These are phyloP conservation scores for Agrochola litura DNA, from an alignment of 2,888 invertebrate genomes.

Conservation along the genomic window DNA sequence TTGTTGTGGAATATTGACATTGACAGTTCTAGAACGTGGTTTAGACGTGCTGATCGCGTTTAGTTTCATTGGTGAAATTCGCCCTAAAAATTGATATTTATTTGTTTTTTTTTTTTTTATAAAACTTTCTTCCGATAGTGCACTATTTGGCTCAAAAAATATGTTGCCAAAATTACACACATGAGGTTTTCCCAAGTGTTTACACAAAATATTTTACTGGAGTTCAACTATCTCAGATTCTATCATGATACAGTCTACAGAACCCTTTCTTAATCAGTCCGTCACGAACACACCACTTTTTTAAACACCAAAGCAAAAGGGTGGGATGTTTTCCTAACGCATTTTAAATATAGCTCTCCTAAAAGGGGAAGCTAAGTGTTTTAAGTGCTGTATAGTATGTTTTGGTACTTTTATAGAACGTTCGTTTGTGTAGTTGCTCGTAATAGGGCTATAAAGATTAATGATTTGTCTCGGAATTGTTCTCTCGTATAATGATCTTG, in stretches of 20 bases:
- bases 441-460: slow-evolving; percentile 66
- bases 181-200: not conserved
- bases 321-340: slow-evolving; percentile 80
- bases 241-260: not conserved
- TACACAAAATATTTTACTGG: not conserved
- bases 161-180: not conserved
- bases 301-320: slow-evolving; percentile 68
- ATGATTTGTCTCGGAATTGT: slow-evolving; percentile 62
- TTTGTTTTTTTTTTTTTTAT: too few relatives aligned
- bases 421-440: slow-evolving; percentile 54
- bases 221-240: not conserved
- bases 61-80: too few relatives aligned
- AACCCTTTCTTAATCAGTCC: slow-evolving; percentile 11
- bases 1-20: too few relatives aligned
- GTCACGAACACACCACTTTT: slow-evolving; percentile 49
- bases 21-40: too few relatives aligned
- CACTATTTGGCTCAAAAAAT: not conserved
- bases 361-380: slow-evolving; percentile 79
- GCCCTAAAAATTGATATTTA: too few relatives aligned
- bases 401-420: slow-evolving; percentile 66
- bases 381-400: slow-evolving; percentile 69
- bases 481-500: slow-evolving; percentile 9
- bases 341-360: slow-evolving; percentile 79
- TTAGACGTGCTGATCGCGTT: too few relatives aligned
- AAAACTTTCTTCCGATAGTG: not conserved